phyloP scores from a whole-genome alignment of 2,888 invertebrate species.

The Polymixis lichenea region DNA sequence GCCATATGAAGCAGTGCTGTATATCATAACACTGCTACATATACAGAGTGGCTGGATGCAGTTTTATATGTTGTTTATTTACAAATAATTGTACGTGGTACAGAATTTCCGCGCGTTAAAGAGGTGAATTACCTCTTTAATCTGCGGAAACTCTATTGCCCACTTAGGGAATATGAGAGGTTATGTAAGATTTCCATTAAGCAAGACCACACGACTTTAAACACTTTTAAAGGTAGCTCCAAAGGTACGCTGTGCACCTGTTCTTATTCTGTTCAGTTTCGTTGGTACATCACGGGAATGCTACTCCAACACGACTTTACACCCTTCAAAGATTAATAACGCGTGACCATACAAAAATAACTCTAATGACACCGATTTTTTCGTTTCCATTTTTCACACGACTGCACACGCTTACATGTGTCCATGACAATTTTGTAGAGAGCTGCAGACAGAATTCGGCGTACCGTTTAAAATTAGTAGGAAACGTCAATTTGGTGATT shows the following conservation, averaged over 20 bases:
- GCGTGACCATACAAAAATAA: slow-evolving; percentile 14
- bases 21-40: no score
- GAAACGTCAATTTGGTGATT: slow-evolving; percentile 33
- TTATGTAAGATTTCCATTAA: background rate
- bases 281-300: background rate
- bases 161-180: background rate
- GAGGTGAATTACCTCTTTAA: background rate
- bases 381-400: slow-evolving; percentile 54
- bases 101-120: background rate
- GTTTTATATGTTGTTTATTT: background rate
- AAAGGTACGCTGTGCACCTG: slow-evolving; percentile 9
- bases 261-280: background rate
- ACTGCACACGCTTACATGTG: slow-evolving; percentile 53
- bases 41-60: background rate
- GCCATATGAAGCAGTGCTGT: background rate
- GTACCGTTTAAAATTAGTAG: slow-evolving; percentile 42
- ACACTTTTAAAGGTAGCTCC: background rate
- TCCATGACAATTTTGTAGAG: slow-evolving; percentile 51
- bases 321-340: slow-evolving; percentile 2
- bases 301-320: background rate
- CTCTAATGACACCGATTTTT: slow-evolving; percentile 41
- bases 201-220: background rate
- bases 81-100: no score
- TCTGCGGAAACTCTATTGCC: background rate
- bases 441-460: slow-evolving; percentile 30